Evolutionary conservation across 2,888 invertebrate genomes (phyloP).

Genomic region (Mesoligia furuncula): DNA sequence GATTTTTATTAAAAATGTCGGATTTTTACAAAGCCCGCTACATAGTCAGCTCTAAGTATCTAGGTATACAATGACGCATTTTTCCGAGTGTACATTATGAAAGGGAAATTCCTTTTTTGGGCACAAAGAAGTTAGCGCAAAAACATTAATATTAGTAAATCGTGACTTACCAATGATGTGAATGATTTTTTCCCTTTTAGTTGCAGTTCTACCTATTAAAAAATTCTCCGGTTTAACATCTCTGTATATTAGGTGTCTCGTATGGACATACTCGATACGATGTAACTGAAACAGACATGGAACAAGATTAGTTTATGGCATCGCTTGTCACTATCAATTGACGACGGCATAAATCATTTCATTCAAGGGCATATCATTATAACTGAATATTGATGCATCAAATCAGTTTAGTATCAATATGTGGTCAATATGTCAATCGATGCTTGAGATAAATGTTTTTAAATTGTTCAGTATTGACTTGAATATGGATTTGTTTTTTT

Average conservation of each 20-base stretch:
- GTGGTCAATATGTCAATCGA: constrained; percentile 44
- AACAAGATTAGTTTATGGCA: constrained; percentile 46
- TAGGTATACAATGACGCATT: constrained; percentile 10
- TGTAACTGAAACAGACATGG: constrained; percentile 93
- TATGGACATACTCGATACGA: constrained; percentile 99
- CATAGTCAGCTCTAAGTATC: not conserved
- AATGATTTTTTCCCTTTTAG: constrained; percentile 99
- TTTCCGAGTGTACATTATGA: not conserved
- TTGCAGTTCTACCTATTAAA: constrained; percentile 99
- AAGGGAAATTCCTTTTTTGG: not conserved
- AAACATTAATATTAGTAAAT: constrained; percentile 23
- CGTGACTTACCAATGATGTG: constrained; percentile 97
- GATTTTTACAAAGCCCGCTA: not conserved
- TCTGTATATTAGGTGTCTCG: constrained; percentile 99
- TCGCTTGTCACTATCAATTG: constrained; percentile 53
- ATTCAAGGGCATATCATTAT: constrained; percentile 53
- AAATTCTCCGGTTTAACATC: constrained; percentile 99
- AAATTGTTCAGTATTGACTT: not conserved
- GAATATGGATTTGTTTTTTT: not conserved
- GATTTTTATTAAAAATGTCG: not conserved
- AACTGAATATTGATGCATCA: constrained; percentile 48
- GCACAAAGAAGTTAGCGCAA: not conserved
- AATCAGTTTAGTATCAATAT: constrained; percentile 42
- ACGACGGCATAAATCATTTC: constrained; percentile 41
- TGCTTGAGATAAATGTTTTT: constrained; percentile 8